phyloP scores from a whole-genome alignment of 2,888 invertebrate genomes.

The Drosophila niveifrons region DNA sequence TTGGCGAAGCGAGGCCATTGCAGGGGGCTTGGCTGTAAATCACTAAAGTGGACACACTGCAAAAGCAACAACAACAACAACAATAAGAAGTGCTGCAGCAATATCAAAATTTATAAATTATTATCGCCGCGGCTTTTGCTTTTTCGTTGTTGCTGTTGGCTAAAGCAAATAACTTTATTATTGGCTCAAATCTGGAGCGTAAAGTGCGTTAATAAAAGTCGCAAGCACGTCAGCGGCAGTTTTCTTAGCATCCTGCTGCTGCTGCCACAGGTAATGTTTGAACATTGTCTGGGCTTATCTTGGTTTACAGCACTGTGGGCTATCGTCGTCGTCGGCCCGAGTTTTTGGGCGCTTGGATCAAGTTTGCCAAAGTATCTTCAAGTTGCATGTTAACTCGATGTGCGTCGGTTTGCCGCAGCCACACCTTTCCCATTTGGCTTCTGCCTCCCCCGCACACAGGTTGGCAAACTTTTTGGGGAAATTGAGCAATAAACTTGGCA shows the following conservation, averaged over 20 bases:
- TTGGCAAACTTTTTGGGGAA: conserved; percentile 67
- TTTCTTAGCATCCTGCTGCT: neutral
- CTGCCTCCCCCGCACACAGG: conserved; percentile 35
- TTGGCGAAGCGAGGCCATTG: conserved; percentile 66
- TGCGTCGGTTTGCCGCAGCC: conserved; percentile 54
- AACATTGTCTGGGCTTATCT: conserved; percentile 72
- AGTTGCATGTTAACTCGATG: conserved; percentile 76
- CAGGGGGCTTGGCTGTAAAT: conserved; percentile 72
- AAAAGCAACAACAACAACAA: conserved; percentile 28
- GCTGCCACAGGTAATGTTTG: conserved; percentile 53
- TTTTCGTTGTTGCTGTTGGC: neutral
- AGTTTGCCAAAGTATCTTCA: conserved; percentile 72
- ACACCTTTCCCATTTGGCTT: neutral
- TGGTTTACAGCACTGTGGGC: conserved; percentile 58
- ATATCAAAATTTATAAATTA: conserved; percentile 76
- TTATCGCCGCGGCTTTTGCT: conserved; percentile 43
- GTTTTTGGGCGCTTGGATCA: conserved; percentile 48
- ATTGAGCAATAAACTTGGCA: conserved; percentile 77
- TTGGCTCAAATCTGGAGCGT: conserved; percentile 47
- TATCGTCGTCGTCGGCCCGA: conserved; percentile 28
- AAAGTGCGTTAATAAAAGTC: conserved; percentile 72
- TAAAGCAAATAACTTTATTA: conserved; percentile 60
- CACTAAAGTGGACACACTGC: conserved; percentile 73
- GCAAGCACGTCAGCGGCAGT: conserved; percentile 60
- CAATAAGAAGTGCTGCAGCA: conserved; percentile 31